These are phyloP conservation scores for Notospermus geniculatus DNA, from an alignment of 1,140 invertebrate genomes.

Conservation along the genomic window DNA sequence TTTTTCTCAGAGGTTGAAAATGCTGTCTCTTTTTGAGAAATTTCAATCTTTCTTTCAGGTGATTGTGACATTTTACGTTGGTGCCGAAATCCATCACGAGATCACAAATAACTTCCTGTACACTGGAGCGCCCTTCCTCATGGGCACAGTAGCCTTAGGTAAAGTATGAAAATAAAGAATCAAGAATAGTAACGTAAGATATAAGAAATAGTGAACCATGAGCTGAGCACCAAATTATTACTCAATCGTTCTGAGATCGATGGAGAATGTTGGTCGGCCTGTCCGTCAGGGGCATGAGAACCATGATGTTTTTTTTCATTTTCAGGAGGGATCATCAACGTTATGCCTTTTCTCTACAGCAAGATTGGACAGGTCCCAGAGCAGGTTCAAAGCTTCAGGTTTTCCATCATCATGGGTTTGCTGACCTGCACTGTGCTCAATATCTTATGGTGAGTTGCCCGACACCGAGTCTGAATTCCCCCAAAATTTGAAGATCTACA, in stretches of 20 bases:
- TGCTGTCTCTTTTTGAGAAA: too few species aligned
- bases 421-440: slow-evolving; percentile 45
- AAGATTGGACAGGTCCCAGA: slow-evolving; percentile 35
- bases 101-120: slow-evolving; percentile 40
- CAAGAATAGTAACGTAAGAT: neutral
- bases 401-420: slow-evolving; percentile 39
- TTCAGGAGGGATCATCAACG: slow-evolving; percentile 44
- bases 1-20: too few species aligned
- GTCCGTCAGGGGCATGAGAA: neutral
- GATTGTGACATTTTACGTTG: slow-evolving; percentile 48
- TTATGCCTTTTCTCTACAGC: slow-evolving; percentile 46
- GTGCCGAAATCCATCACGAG: slow-evolving; percentile 36
- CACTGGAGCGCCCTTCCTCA: slow-evolving; percentile 44
- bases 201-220: too few species aligned
- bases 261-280: neutral
- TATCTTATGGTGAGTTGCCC: slow-evolving; percentile 44
- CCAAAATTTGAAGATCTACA: too few species aligned
- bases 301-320: too few species aligned
- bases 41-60: slow-evolving; percentile 29
- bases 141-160: slow-evolving; percentile 53
- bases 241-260: neutral
- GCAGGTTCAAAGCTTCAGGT: slow-evolving; percentile 36
- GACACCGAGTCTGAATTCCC: too few species aligned
- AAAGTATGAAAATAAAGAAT: too few species aligned
- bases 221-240: neutral